These are phyloP conservation scores for Podargus strigoides DNA, from an alignment of 2,797 vertebrate genomes.

Conservation along the genomic window DNA sequence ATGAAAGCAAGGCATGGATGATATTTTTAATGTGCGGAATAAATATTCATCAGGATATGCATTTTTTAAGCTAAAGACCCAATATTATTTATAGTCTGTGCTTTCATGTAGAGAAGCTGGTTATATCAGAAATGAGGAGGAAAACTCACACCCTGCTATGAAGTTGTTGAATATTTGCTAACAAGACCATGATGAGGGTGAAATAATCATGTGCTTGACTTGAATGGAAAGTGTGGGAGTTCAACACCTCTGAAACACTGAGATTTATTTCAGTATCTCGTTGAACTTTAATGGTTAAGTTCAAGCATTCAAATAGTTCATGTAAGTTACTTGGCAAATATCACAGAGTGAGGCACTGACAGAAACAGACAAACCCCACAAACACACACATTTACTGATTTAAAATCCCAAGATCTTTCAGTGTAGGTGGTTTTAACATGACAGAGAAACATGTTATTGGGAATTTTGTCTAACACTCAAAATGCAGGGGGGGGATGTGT, in stretches of 20 bases:
- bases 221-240: neutral
- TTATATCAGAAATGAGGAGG: neutral
- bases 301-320: neutral
- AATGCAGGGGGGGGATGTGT: neutral
- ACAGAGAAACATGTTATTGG: neutral
- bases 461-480: neutral
- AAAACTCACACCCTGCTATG: neutral
- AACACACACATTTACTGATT: neutral
- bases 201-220: neutral
- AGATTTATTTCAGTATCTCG: neutral
- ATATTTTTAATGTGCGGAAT: slow-evolving; percentile 41
- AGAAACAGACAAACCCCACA: neutral
- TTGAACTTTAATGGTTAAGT: neutral
- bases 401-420: neutral
- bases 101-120: neutral
- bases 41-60: slow-evolving; percentile 39
- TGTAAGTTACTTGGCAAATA: neutral
- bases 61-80: slow-evolving; percentile 41
- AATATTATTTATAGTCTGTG: slow-evolving; percentile 1
- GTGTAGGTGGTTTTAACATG: neutral
- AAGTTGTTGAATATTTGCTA: slow-evolving; percentile 2
- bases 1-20: slow-evolving; percentile 1
- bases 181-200: neutral
- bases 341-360: neutral
- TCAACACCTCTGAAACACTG: neutral